A percentile compares a stretch with the other conserved stretches of the same genome.
phyloP scores from a whole-genome alignment of 2,113 vertebrate species.

The Rattus norvegicus region DNA sequence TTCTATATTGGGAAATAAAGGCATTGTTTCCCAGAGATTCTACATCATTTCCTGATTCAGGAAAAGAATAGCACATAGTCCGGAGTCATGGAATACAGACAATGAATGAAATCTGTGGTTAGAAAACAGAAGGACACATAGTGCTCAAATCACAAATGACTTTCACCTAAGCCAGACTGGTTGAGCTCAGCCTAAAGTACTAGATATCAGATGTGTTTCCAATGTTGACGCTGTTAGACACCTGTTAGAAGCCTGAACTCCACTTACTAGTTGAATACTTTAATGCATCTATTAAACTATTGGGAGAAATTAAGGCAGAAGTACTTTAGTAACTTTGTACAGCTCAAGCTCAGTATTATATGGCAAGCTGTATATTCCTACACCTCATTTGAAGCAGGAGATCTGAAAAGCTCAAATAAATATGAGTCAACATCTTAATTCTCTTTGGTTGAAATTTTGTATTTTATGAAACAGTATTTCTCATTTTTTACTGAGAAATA shows the following conservation, averaged over 20 bases:
- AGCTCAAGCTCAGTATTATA: not conserved
- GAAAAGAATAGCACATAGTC: not conserved
- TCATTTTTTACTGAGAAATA: not conserved
- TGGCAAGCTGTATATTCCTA: not conserved
- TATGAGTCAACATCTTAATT: not conserved
- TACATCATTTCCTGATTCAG: not conserved
- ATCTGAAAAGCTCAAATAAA: not conserved
- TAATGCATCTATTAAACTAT: not conserved
- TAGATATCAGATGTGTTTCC: no score
- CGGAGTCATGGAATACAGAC: not conserved
- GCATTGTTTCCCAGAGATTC: not conserved
- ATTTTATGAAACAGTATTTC: not conserved
- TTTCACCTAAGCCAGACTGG: not conserved
- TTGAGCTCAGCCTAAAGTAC: not conserved
- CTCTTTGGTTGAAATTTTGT: not conserved
- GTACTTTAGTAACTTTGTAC: not conserved
- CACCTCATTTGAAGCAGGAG: not conserved
- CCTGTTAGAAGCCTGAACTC: not conserved
- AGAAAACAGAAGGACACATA: not conserved
- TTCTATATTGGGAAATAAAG: not conserved
- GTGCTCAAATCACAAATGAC: not conserved
- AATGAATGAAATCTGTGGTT: not conserved
- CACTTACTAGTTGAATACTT: not conserved
- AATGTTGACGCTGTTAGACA: not conserved
- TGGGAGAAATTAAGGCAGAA: not conserved